Percentiles rank a stretch among this genome's conserved stretches.
Conservation (phyloP, 2,888 invertebrate species). For the Meloe dianella region DNA sequence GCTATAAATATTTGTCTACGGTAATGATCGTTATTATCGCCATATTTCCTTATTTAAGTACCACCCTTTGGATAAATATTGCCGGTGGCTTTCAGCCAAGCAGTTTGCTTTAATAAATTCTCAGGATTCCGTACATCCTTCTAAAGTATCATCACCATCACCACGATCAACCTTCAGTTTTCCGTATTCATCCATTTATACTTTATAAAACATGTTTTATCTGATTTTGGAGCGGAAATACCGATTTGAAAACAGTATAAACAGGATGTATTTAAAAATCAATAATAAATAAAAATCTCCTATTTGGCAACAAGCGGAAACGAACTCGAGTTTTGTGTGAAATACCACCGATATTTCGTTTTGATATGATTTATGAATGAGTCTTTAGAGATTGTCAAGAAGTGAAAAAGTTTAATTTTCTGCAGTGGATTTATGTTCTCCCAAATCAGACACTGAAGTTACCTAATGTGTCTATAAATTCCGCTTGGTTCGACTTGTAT, state of each 20-base stretch:
- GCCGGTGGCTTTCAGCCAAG: slow-evolving; percentile 29
- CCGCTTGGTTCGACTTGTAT: slow-evolving; percentile 41
- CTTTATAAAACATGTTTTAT: slow-evolving; percentile 37
- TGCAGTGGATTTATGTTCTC: slow-evolving; percentile 47
- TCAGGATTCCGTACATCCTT: slow-evolving; percentile 28
- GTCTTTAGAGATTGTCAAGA: slow-evolving; percentile 41
- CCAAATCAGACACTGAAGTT: slow-evolving; percentile 50
- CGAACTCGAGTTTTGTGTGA: slow-evolving; percentile 37
- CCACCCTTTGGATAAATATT: slow-evolving; percentile 40
- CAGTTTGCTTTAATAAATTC: slow-evolving; percentile 41
- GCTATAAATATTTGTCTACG: slow-evolving; percentile 36
- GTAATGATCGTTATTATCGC: slow-evolving; percentile 38
- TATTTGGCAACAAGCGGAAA: slow-evolving; percentile 33
- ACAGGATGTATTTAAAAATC: slow-evolving; percentile 37
- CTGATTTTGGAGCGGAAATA: slow-evolving; percentile 27
- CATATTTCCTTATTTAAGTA: slow-evolving; percentile 41
- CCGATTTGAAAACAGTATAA: slow-evolving; percentile 33
- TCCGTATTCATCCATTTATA: slow-evolving; percentile 28
- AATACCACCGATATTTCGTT: slow-evolving; percentile 39
- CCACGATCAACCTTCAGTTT: slow-evolving; percentile 24
- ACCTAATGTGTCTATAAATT: slow-evolving; percentile 50
- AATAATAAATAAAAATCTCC: slow-evolving; percentile 39
- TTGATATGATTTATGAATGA: slow-evolving; percentile 47
- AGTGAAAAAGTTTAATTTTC: slow-evolving; percentile 54
- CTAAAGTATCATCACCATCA: slow-evolving; percentile 13